Percentiles rank a stretch among this genome's conserved stretches.
Evolutionary conservation across 2,888 invertebrate genomes (phyloP).

Genomic region (Acanthosepion pharaonis): DNA sequence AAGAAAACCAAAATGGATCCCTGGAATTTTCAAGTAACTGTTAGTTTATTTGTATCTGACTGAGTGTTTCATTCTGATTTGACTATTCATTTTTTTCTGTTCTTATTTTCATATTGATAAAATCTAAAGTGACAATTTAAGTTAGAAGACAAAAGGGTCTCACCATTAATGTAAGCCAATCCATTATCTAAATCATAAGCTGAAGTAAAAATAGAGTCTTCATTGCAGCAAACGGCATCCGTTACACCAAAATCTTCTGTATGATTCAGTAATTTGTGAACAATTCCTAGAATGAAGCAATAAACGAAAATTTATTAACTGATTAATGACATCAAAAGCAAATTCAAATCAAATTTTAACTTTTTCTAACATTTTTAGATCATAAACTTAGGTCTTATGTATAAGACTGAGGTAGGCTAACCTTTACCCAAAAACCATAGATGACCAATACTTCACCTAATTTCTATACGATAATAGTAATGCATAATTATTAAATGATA

Average conservation of each 20-base stretch:
- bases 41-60: too few relatives aligned
- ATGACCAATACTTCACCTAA: too few relatives aligned
- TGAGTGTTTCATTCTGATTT: too few relatives aligned
- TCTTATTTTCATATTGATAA: too few relatives aligned
- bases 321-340: neutral
- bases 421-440: too few relatives aligned
- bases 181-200: constrained; percentile 71
- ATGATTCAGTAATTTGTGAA: constrained; percentile 67
- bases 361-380: neutral
- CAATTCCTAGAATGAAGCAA: constrained; percentile 58
- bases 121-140: too few relatives aligned
- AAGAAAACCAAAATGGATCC: too few relatives aligned
- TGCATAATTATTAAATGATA: neutral
- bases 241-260: constrained; percentile 68
- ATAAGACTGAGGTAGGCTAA: too few relatives aligned
- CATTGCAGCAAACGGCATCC: constrained; percentile 63
- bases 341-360: neutral
- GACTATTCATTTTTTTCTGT: too few relatives aligned
- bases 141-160: constrained; percentile 15
- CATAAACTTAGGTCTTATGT: too few relatives aligned
- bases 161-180: constrained; percentile 69
- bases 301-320: neutral
- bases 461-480: too few relatives aligned
- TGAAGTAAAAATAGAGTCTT: constrained; percentile 63
- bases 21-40: too few relatives aligned